Conservation (phyloP, 2,888 invertebrate species). For the Rotaria macrura region DNA sequence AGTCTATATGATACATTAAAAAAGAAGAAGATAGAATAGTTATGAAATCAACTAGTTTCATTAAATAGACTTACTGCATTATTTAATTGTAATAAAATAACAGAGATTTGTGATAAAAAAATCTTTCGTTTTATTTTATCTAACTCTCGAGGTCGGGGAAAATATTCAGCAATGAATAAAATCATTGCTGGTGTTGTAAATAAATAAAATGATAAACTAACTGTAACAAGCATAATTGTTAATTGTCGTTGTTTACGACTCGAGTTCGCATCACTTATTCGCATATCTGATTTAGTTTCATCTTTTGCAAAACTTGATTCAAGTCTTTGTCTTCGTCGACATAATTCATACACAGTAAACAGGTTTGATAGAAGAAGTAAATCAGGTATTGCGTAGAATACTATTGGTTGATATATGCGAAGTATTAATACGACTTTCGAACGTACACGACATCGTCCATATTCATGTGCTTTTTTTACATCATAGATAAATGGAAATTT, state of each 20-base stretch:
- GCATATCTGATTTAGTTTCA: not conserved
- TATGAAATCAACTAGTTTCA: not conserved
- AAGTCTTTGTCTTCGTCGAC: not conserved
- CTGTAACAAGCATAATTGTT: not conserved
- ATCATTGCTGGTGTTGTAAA: not conserved
- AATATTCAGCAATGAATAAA: not conserved
- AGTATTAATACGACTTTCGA: too few relatives aligned
- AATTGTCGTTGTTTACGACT: conserved; percentile 9
- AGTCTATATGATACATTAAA: not conserved
- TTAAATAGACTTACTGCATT: not conserved
- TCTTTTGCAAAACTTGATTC: not conserved
- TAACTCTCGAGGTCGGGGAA: fast-evolving
- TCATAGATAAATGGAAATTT: not conserved
- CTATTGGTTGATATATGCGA: not conserved
- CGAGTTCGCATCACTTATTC: not conserved
- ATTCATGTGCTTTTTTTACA: not conserved
- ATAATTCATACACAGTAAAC: not conserved
- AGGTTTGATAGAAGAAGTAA: not conserved
- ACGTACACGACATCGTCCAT: not conserved
- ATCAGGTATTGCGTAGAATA: not conserved
- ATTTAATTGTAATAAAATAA: not conserved
- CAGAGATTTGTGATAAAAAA: not conserved
- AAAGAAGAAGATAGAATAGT: not conserved
- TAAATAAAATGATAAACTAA: conserved; percentile 15
- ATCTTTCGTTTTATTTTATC: not conserved